Evolutionary conservation across 2,888 invertebrate genomes (phyloP).

Genomic region (Rhaphigaster nebulosa): DNA sequence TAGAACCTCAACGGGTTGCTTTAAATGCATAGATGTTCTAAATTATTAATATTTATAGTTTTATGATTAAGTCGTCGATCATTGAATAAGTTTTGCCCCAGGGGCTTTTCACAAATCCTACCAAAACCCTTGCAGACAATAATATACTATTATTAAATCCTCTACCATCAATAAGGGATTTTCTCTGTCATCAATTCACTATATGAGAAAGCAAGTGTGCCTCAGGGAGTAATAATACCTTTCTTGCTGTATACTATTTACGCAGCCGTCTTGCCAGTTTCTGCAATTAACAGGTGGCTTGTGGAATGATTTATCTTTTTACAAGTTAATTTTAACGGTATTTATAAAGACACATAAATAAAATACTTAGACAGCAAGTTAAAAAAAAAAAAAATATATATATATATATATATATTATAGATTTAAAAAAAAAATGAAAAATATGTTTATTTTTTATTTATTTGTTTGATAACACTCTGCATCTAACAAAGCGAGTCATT

Average conservation of each 20-base stretch:
- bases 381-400: too few species aligned
- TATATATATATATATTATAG: too few species aligned
- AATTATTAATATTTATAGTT: background rate
- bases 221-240: background rate
- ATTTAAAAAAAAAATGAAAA: too few species aligned
- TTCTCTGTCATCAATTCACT: slow-evolving; percentile 14
- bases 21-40: background rate
- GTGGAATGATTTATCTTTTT: too few species aligned
- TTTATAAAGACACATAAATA: too few species aligned
- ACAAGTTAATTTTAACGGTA: too few species aligned
- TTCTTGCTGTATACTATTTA: background rate
- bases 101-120: background rate
- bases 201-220: background rate
- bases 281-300: too few species aligned
- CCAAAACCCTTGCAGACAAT: background rate
- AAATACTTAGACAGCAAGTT: too few species aligned
- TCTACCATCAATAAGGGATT: slow-evolving; percentile 13
- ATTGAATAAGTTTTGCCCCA: background rate
- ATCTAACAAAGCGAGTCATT: too few species aligned
- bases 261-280: background rate
- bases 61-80: background rate
- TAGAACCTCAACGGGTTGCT: too few species aligned
- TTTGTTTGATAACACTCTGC: too few species aligned
- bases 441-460: too few species aligned
- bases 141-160: slow-evolving; percentile 19